Percentiles rank a stretch among this genome's conserved stretches.
phyloP scores from a whole-genome alignment of 2,113 vertebrate species.

The Dromiciops gliroides region DNA sequence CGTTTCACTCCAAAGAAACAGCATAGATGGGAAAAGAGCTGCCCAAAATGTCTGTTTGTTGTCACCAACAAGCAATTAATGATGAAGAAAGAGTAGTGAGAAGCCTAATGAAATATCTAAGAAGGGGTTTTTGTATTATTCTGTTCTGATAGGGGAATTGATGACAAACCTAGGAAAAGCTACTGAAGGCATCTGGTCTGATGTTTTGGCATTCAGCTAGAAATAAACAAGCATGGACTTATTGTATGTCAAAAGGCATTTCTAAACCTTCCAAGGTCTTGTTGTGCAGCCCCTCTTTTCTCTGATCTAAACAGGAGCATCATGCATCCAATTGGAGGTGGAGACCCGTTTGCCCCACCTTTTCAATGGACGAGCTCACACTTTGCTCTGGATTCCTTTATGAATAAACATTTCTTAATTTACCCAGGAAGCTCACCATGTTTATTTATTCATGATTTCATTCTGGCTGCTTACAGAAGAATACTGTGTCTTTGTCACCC shows the following conservation, averaged over 20 bases:
- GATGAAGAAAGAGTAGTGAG: constrained; percentile 39
- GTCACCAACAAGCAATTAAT: constrained; percentile 33
- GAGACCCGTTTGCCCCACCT: constrained; percentile 50
- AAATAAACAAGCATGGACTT: constrained; percentile 61
- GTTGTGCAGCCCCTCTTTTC: not conserved
- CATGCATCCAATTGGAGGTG: constrained; percentile 32
- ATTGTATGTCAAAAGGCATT: constrained; percentile 41
- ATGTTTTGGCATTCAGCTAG: constrained; percentile 62
- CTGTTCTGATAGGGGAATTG: constrained; percentile 59
- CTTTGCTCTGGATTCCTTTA: not conserved
- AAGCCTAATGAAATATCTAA: constrained; percentile 13
- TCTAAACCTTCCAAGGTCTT: not conserved
- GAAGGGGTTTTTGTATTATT: not conserved
- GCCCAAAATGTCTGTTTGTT: constrained; percentile 43
- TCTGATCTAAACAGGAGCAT: constrained; percentile 16
- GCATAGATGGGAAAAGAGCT: not conserved
- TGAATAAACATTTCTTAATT: constrained; percentile 65
- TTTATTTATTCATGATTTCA: constrained; percentile 72
- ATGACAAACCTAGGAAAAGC: constrained; percentile 42
- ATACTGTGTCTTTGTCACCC: constrained; percentile 71
- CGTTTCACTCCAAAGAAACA: constrained; percentile 39
- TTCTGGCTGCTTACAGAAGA: constrained; percentile 61
- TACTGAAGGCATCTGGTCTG: constrained; percentile 24
- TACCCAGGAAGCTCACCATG: constrained; percentile 61
- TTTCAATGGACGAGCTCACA: constrained; percentile 34